Evolutionary conservation across 1,140 invertebrate genomes (phyloP).

Genomic region (Matsumurasca onukii): DNA sequence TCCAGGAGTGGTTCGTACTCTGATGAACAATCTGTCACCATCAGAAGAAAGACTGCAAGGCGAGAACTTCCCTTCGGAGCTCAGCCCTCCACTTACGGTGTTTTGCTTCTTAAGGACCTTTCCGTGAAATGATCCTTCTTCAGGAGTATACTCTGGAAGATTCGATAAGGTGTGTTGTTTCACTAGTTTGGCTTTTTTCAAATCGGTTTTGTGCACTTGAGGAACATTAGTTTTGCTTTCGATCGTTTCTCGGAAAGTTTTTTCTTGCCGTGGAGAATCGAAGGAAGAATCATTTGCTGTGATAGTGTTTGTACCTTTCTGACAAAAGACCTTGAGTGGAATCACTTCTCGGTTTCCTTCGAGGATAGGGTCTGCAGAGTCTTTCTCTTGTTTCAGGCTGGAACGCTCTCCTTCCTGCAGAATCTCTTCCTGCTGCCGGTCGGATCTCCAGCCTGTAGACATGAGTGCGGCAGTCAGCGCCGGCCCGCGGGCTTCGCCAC

Average conservation of each 20-base stretch:
- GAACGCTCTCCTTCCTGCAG: conserved; percentile 14
- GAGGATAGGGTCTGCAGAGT: neutral
- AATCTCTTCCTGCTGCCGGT: conserved; percentile 16
- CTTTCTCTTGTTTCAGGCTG: conserved; percentile 12
- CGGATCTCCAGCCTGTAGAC: conserved; percentile 16
- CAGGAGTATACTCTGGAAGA: neutral
- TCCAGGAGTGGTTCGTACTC: neutral
- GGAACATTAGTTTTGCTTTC: conserved; percentile 18
- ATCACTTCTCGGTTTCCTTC: conserved; percentile 3
- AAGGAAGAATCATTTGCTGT: neutral
- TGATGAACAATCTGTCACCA: conserved; percentile 8
- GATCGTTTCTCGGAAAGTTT: neutral
- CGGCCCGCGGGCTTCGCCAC: neutral
- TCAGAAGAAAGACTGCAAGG: neutral
- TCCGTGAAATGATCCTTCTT: neutral
- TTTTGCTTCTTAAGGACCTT: conserved; percentile 19
- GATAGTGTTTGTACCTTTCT: neutral
- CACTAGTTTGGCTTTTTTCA: conserved; percentile 2
- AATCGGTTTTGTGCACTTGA: conserved; percentile 12
- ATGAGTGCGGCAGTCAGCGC: conserved; percentile 13
- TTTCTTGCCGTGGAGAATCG: neutral
- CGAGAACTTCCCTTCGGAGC: conserved; percentile 9
- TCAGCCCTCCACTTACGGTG: conserved; percentile 4
- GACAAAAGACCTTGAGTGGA: neutral
- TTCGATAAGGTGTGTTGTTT: conserved; percentile 12